Conservation (phyloP, 1,140 invertebrate genomes). For the Galleria mellonella region DNA sequence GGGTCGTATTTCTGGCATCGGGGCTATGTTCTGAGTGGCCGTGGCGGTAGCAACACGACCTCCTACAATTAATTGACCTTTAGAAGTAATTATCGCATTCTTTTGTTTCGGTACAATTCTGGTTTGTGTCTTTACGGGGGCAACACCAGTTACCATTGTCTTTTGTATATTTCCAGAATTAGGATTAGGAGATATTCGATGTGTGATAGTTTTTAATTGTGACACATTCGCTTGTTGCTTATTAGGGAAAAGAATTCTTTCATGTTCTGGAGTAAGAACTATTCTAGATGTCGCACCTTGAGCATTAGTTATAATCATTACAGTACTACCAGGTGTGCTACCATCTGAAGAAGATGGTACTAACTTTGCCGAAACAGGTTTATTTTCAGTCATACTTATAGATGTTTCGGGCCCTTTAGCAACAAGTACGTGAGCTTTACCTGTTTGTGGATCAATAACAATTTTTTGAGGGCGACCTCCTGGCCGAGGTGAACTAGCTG, state of each 20-base stretch:
- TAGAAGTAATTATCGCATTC: conserved; percentile 69
- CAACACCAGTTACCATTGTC: conserved; percentile 33
- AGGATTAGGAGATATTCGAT: conserved; percentile 43
- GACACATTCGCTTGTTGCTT: conserved; percentile 51
- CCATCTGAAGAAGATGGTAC: conserved; percentile 40
- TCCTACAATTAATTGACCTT: conserved; percentile 71
- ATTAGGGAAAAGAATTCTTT: conserved; percentile 74
- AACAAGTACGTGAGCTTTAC: conserved; percentile 58
- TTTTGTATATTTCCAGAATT: conserved; percentile 32
- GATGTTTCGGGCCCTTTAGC: conserved; percentile 34
- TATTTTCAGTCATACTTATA: conserved; percentile 34
- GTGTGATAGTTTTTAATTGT: conserved; percentile 62
- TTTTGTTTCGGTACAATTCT: conserved; percentile 62
- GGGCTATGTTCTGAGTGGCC: conserved; percentile 61
- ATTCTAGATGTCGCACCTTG: conserved; percentile 75
- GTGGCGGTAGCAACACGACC: conserved; percentile 41
- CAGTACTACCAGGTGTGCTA: conserved; percentile 54
- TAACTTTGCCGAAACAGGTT: conserved; percentile 70
- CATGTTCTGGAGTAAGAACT: conserved; percentile 75
- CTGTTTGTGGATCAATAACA: conserved; percentile 63
- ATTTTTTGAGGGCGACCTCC: conserved; percentile 56
- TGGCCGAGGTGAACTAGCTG: conserved; percentile 49
- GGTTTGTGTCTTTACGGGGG: conserved; percentile 41
- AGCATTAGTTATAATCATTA: conserved; percentile 77
- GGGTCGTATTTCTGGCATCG: conserved; percentile 52